A percentile compares a stretch with the other conserved stretches of the same genome.
Evolutionary conservation across 2,888 invertebrate species (phyloP).

Genomic region (Rhagium mordax): DNA sequence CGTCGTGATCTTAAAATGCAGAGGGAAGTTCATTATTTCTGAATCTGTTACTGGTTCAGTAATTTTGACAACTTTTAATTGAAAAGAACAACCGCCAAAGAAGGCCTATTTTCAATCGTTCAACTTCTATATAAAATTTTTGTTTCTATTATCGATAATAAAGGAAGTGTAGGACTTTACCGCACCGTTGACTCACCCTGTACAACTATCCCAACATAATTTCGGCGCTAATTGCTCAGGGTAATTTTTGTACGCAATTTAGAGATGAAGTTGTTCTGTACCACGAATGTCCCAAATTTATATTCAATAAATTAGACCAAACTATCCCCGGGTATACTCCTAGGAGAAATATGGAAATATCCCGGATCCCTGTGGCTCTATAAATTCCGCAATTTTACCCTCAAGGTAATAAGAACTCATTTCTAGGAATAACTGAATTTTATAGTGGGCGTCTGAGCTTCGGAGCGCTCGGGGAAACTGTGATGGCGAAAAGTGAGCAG

Average conservation of each 20-base stretch:
- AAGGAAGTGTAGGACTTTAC: too few species aligned
- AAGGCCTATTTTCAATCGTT: too few species aligned
- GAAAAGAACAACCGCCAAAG: too few species aligned
- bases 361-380: conserved; percentile 21
- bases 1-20: too few species aligned
- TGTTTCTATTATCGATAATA: too few species aligned
- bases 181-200: too few species aligned
- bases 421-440: conserved; percentile 23
- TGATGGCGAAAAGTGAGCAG: conserved; percentile 1
- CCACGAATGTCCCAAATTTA: neutral
- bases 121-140: too few species aligned
- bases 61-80: too few species aligned
- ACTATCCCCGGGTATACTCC: conserved; percentile 10
- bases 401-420: conserved; percentile 17
- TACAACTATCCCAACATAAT: neutral
- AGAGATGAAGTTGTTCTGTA: neutral
- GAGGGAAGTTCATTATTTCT: too few species aligned
- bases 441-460: conserved; percentile 16
- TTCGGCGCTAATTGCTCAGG: neutral
- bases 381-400: conserved; percentile 30
- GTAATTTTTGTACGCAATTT: neutral
- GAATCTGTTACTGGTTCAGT: too few species aligned
- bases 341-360: conserved; percentile 25
- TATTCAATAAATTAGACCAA: conserved; percentile 18
- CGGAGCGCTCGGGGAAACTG: conserved; percentile 4